A percentile compares a stretch with the other conserved stretches of the same genome.
Evolutionary conservation across 2,888 invertebrate genomes (phyloP).

Genomic region (Exephanes ischioxanthus): DNA sequence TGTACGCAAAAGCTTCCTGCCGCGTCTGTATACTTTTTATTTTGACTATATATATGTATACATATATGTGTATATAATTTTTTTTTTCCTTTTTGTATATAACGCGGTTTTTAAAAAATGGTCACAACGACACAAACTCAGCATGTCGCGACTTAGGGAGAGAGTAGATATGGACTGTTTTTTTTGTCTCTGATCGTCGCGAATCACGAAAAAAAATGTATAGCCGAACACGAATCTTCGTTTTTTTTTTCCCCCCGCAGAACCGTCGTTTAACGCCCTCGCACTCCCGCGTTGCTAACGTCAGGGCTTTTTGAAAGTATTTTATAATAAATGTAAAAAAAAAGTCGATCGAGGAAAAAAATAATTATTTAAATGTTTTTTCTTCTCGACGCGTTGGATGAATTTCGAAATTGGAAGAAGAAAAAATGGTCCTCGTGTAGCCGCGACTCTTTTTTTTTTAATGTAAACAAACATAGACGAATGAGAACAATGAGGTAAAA

Average conservation of each 20-base stretch:
- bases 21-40: constrained; percentile 39
- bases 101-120: constrained; percentile 47
- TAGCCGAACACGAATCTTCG: background rate
- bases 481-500: constrained; percentile 1
- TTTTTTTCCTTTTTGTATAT: constrained; percentile 24
- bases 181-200: constrained; percentile 22
- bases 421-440: constrained; percentile 39
- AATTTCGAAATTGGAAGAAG: constrained; percentile 19
- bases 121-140: constrained; percentile 55
- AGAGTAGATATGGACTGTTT: constrained; percentile 69
- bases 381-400: constrained; percentile 22
- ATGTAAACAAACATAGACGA: background rate
- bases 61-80: background rate
- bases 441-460: constrained; percentile 2
- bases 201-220: constrained; percentile 21
- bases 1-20: constrained; percentile 62
- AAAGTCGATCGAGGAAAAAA: background rate
- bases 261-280: constrained; percentile 28
- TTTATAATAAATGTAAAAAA: constrained; percentile 59
- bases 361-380: constrained; percentile 8
- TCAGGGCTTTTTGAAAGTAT: constrained; percentile 69
- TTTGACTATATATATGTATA: constrained; percentile 10
- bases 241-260: background rate
- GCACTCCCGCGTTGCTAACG: constrained; percentile 44
- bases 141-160: constrained; percentile 67